Evolutionary conservation across 2,888 invertebrate genomes (phyloP).

Genomic region (Hirtodrosophila histrioides): DNA sequence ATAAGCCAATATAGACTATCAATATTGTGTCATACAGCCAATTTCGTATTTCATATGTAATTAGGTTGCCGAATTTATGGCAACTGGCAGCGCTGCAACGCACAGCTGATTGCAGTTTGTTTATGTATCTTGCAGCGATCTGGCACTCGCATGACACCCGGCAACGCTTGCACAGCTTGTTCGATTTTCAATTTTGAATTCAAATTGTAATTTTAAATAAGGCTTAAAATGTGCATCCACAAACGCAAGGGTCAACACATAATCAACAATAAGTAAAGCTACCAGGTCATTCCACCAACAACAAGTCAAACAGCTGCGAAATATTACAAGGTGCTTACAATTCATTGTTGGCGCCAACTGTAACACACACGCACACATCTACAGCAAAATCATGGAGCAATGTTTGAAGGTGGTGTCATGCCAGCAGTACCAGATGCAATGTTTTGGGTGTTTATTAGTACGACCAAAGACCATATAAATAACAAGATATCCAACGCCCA

Average conservation of each 20-base stretch:
- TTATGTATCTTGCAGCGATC: conserved; percentile 31
- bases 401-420: too few species aligned
- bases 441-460: too few species aligned
- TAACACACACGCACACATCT: conserved; percentile 4
- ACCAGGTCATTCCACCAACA: conserved; percentile 11
- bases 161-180: conserved; percentile 18
- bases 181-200: conserved; percentile 29
- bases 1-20: too few species aligned
- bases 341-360: conserved; percentile 41
- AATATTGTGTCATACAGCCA: too few species aligned
- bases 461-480: too few species aligned
- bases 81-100: conserved; percentile 7
- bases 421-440: too few species aligned
- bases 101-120: conserved; percentile 47
- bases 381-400: neutral
- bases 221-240: conserved; percentile 4
- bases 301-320: conserved; percentile 25
- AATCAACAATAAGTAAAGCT: neutral
- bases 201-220: conserved; percentile 31
- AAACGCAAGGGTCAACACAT: neutral
- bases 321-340: conserved; percentile 12
- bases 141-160: conserved; percentile 33
- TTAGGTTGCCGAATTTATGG: neutral
- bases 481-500: too few species aligned
- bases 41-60: neutral